These are phyloP conservation scores for Horisme vitalbata DNA, from an alignment of 2,888 invertebrate genomes.

Conservation along the genomic window DNA sequence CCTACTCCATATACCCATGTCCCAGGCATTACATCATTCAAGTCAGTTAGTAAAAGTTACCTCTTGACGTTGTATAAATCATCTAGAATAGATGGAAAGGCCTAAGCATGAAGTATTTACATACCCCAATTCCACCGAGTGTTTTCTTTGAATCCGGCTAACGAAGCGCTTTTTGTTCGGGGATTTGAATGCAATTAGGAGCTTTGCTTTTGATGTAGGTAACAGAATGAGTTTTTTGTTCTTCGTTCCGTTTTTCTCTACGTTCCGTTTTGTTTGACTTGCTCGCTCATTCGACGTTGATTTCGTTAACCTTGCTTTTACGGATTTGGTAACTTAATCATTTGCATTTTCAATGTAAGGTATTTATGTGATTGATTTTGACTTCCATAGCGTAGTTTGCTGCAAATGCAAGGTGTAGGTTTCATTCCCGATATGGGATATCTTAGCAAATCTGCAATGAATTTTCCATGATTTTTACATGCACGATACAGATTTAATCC, in stretches of 20 bases:
- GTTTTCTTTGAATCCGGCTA: conserved; percentile 73
- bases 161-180: conserved; percentile 77
- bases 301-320: conserved; percentile 22
- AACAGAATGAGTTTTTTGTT: conserved; percentile 45
- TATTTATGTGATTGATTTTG: neutral
- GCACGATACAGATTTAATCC: too few relatives aligned
- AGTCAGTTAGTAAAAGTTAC: too few relatives aligned
- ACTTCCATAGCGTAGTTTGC: too few relatives aligned
- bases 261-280: conserved; percentile 33
- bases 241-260: too few relatives aligned
- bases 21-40: too few relatives aligned
- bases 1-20: too few relatives aligned
- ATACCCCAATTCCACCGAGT: conserved; percentile 71
- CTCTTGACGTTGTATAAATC: too few relatives aligned
- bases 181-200: conserved; percentile 77
- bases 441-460: too few relatives aligned
- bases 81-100: too few relatives aligned
- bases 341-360: neutral
- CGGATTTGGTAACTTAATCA: conserved; percentile 6
- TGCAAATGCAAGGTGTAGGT: too few relatives aligned
- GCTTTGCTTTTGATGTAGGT: conserved; percentile 55
- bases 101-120: conserved; percentile 42
- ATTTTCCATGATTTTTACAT: too few relatives aligned
- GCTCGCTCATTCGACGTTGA: conserved; percentile 28
- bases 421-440: too few relatives aligned